Evolutionary conservation across 2,888 invertebrate species (phyloP).

Genomic region (Hanleya hanleyi): DNA sequence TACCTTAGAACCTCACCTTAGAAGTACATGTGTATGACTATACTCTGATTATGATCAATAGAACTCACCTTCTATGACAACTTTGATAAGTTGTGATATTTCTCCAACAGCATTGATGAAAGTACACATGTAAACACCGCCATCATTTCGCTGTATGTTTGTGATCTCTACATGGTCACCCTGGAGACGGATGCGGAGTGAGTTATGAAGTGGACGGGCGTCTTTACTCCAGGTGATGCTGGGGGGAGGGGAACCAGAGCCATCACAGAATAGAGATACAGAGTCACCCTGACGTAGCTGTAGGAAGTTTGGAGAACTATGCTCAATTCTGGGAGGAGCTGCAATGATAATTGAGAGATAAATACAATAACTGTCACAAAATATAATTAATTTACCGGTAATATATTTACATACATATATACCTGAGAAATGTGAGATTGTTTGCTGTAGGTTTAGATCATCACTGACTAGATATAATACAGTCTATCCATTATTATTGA

Average conservation of each 20-base stretch:
- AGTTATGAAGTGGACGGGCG: slow-evolving; percentile 41
- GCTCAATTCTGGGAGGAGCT: slow-evolving; percentile 59
- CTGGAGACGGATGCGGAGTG: slow-evolving; percentile 45
- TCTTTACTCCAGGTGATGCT: slow-evolving; percentile 95
- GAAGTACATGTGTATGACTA: too few relatives aligned
- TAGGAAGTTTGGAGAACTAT: slow-evolving; percentile 51
- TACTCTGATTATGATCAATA: too few relatives aligned
- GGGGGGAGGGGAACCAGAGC: slow-evolving; percentile 94
- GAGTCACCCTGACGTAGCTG: slow-evolving; percentile 82
- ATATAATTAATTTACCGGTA: too few relatives aligned
- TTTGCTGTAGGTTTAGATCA: too few relatives aligned
- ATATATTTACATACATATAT: too few relatives aligned
- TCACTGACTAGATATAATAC: too few relatives aligned
- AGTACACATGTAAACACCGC: slow-evolving; percentile 97
- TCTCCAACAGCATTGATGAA: slow-evolving; percentile 97
- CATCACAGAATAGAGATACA: slow-evolving; percentile 96
- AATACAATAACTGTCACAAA: too few relatives aligned
- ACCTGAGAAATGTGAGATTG: too few relatives aligned
- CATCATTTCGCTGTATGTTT: slow-evolving; percentile 94
- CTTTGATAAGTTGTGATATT: slow-evolving; percentile 95
- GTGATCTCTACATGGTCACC: slow-evolving; percentile 85
- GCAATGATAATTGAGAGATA: too few relatives aligned
- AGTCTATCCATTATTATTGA: too few relatives aligned
- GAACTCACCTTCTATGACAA: slow-evolving; percentile 88
- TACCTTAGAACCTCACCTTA: too few relatives aligned